Evolutionary conservation across 2,113 vertebrate genomes (phyloP).

Genomic region (Pangasianodon hypophthalmus): DNA sequence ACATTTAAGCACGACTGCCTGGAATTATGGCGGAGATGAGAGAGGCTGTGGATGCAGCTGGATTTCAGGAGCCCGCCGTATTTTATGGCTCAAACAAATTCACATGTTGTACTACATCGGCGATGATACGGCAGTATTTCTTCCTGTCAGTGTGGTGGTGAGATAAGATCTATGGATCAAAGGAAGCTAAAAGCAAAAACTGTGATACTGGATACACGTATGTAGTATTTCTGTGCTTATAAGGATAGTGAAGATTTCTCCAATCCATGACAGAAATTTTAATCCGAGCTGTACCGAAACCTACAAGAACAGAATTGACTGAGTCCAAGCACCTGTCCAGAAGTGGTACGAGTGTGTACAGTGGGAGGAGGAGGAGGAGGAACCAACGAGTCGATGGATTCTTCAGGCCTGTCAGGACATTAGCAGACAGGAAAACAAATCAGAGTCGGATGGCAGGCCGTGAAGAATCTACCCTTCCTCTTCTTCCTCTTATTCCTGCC

Average conservation of each 20-base stretch:
- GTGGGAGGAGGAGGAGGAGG: conserved; percentile 56
- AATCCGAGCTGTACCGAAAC: neutral
- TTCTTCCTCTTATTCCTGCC: conserved; percentile 72
- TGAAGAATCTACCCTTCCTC: conserved; percentile 79
- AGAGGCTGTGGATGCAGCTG: conserved; percentile 65
- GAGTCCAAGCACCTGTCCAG: conserved; percentile 30
- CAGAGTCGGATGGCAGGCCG: conserved; percentile 68
- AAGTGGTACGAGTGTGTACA: neutral
- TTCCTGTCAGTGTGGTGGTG: conserved; percentile 24
- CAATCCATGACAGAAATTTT: neutral
- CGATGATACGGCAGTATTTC: conserved; percentile 50
- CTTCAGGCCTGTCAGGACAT: conserved; percentile 76
- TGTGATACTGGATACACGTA: neutral
- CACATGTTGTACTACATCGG: conserved; percentile 52
- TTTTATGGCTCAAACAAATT: conserved; percentile 68
- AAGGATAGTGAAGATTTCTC: neutral
- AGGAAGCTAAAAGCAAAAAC: conserved; percentile 15
- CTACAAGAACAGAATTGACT: neutral
- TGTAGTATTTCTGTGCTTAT: neutral
- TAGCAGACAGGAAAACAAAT: conserved; percentile 77
- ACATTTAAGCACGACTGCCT: conserved; percentile 70
- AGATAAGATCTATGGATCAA: conserved; percentile 45
- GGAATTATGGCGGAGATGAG: conserved; percentile 66
- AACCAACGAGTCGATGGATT: conserved; percentile 72
- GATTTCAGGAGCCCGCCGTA: conserved; percentile 57